Conservation (phyloP, 2,797 vertebrate genomes). For the Alauda arvensis region DNA sequence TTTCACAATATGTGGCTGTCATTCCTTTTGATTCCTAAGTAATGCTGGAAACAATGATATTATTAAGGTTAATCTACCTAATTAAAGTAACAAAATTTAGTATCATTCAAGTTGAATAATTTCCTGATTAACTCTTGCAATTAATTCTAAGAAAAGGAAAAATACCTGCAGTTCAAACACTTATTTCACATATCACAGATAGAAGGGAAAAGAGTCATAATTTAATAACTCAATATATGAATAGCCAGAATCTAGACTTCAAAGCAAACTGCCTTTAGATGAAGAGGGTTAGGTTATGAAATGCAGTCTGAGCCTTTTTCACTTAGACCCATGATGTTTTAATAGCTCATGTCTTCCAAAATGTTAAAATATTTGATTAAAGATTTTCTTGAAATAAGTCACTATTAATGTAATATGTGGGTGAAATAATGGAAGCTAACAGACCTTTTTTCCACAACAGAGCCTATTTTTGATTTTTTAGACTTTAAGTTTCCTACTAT, state of each 20-base stretch:
- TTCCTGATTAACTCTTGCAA: not conserved
- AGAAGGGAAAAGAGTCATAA: not conserved
- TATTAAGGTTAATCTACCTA: not conserved
- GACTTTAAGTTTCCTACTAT: not conserved
- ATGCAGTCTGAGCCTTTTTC: not conserved
- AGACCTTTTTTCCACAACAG: not conserved
- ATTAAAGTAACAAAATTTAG: not conserved
- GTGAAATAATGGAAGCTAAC: not conserved
- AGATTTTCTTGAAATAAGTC: not conserved
- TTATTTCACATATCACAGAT: not conserved
- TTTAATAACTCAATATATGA: not conserved
- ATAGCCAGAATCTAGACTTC: not conserved
- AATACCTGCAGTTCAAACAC: fast-evolving
- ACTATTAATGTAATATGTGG: not conserved
- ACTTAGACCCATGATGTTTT: not conserved
- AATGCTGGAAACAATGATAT: not conserved
- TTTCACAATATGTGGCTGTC: not conserved
- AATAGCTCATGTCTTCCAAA: not conserved
- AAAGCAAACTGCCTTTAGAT: not conserved
- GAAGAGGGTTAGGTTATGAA: not conserved
- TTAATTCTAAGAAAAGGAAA: not conserved
- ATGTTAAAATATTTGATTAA: not conserved
- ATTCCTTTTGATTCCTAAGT: not conserved
- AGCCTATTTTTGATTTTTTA: not conserved
- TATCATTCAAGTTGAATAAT: not conserved